Conservation (phyloP, 1,140 invertebrate species). For the Zophobas morio region DNA sequence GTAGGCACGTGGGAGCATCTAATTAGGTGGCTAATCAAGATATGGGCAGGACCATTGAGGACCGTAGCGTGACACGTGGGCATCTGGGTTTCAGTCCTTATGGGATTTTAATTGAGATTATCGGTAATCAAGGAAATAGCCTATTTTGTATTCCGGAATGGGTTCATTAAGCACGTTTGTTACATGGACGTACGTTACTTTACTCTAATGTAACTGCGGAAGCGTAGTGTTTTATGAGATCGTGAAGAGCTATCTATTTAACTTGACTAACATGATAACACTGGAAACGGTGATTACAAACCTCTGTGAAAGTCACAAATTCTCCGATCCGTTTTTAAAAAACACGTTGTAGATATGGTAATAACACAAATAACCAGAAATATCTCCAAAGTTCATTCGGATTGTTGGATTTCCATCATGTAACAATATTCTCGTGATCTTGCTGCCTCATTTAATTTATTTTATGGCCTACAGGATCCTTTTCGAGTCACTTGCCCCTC, state of each 20-base stretch:
- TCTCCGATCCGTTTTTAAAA: neutral
- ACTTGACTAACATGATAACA: too few species aligned
- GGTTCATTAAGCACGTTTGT: neutral
- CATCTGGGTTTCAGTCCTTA: neutral
- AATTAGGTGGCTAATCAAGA: neutral
- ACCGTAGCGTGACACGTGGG: neutral
- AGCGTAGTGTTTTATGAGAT: too few species aligned
- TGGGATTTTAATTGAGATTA: neutral
- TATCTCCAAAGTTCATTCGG: neutral
- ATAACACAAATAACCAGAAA: neutral
- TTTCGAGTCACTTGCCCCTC: slow-evolving; percentile 3
- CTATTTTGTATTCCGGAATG: neutral
- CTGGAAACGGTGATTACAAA: neutral
- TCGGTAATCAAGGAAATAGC: neutral
- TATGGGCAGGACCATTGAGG: neutral
- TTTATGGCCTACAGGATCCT: slow-evolving; percentile 10
- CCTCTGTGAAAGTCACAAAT: neutral
- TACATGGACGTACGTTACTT: neutral
- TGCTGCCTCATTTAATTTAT: slow-evolving; percentile 14
- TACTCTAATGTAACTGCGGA: too few species aligned
- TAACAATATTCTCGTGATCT: slow-evolving; percentile 6
- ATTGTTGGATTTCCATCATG: neutral
- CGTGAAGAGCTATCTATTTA: too few species aligned
- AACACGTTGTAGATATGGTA: neutral
- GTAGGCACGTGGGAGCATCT: slow-evolving; percentile 6